phyloP scores from a whole-genome alignment of 2,797 vertebrate genomes.

The Hoplostethus atlanticus region DNA sequence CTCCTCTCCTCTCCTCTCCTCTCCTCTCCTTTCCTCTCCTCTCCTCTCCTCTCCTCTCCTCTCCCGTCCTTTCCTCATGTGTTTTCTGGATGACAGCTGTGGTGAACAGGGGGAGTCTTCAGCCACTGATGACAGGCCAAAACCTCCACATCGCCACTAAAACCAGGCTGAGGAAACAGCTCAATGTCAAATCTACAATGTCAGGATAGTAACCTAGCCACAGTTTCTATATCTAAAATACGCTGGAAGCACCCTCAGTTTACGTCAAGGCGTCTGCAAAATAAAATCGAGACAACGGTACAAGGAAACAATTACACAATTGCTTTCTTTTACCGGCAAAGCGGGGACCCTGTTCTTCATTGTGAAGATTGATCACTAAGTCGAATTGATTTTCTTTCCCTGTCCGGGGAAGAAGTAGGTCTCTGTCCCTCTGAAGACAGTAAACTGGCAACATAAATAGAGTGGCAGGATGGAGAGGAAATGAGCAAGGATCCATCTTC shows the following conservation, averaged over 20 bases:
- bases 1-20: conserved; percentile 86
- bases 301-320: conserved; percentile 28
- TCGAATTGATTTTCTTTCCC: conserved; percentile 68
- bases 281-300: conserved; percentile 13
- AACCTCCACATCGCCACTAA: conserved; percentile 56
- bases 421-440: conserved; percentile 71
- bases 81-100: conserved; percentile 67
- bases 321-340: conserved; percentile 32
- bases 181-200: conserved; percentile 67
- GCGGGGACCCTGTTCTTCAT: conserved; percentile 33
- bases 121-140: conserved; percentile 62
- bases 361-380: conserved; percentile 64
- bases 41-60: conserved; percentile 84
- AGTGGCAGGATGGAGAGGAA: conserved; percentile 79
- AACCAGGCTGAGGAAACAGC: conserved; percentile 40
- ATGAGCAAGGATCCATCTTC: conserved; percentile 81
- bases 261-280: conserved; percentile 28
- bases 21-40: conserved; percentile 27
- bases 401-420: conserved; percentile 63
- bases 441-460: conserved; percentile 78
- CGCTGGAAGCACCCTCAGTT: not conserved
- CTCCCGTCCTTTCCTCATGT: conserved; percentile 65
- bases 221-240: conserved; percentile 12
- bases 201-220: conserved; percentile 38
- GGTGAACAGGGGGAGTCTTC: conserved; percentile 67